Evolutionary conservation across 2,888 invertebrate species (phyloP), one percentile per base, ranked within the genome.

Genomic region (Drosophila hawaiiensis): DNA sequence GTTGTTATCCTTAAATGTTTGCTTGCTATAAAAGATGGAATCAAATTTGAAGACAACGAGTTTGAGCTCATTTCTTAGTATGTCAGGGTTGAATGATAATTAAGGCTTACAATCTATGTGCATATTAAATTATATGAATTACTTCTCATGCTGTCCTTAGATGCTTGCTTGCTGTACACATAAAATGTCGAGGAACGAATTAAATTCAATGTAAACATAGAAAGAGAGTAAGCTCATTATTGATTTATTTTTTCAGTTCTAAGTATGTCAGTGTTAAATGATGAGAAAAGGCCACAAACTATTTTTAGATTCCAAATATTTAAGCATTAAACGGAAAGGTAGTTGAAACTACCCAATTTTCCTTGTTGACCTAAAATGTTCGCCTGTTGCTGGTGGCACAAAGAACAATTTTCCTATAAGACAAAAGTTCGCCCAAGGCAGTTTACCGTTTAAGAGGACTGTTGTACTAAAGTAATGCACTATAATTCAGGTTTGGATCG

Each of bases 181-280:
- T 9, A 4, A 47, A 47, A 9, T 4, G 10, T 9, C 47, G 16
- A 25, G n/a, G n/a, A 12, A n/a, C n/a, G 2, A 41, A 41, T 10
- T n/a, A 41, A 41, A n/a, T 10, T 41, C 41, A n/a, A 41, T 4
- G 14, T 4, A 22, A 22, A 22, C 16, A 16, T 7, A 16, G 22
- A 7, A 22, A 47, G 14, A 22, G 7, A 7, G 22, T 47, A 7
- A 47, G 4, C 4, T 12, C 16, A 54, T 37, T 25, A 25, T 28
- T 28, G 5, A 1, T 10, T 10, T 16, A 19, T 12, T 37, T 37
- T 12, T 37, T 10, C 4, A 9, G 16, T 47, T 47, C 47, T 25
- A 37, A 55, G 33, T 56, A 56, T 39, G 55, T 39, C 55, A 39
- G 28, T 28, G 37, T 39, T 39, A n/a, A 56, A 56, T 39, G 14